A percentile compares a stretch with the other conserved stretches of the same genome.
Conservation (phyloP, 2,113 vertebrate genomes). For the Cygnus atratus region DNA sequence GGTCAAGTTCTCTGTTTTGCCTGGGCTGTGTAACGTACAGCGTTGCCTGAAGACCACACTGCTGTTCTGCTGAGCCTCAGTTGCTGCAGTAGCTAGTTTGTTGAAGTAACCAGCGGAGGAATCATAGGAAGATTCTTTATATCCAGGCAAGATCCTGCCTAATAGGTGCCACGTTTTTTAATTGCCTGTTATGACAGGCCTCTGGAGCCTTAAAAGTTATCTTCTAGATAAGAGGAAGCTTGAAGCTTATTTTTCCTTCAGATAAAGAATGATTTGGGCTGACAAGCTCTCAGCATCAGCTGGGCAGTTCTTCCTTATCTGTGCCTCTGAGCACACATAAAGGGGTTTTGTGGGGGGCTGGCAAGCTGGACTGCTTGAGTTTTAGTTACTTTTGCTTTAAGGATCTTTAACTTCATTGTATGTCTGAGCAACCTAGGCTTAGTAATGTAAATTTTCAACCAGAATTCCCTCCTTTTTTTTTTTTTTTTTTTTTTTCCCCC, state of each 20-base stretch:
- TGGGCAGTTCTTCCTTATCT: not conserved
- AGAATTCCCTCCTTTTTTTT: not conserved
- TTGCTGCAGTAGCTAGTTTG: not conserved
- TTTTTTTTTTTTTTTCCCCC: not conserved
- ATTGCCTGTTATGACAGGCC: not conserved
- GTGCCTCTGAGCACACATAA: not conserved
- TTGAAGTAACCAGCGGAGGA: not conserved
- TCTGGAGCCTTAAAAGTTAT: conserved; percentile 17
- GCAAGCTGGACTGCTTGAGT: not conserved
- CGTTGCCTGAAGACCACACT: not conserved
- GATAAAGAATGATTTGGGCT: conserved; percentile 30
- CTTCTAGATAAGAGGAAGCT: conserved; percentile 16
- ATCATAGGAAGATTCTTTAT: fast-evolving
- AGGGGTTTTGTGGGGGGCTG: not conserved
- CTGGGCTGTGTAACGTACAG: not conserved
- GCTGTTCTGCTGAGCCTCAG: not conserved
- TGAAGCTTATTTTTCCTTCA: conserved; percentile 49
- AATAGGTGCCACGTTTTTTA: not conserved
- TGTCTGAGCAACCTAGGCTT: not conserved
- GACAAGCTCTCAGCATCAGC: not conserved
- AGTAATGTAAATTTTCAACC: not conserved
- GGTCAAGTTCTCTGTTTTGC: not conserved
- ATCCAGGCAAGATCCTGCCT: not conserved
- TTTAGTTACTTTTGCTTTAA: not conserved
- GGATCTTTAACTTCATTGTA: not conserved